Conservation (phyloP, 30 jellyfish, hydroid and myxozoan species). For the Turritopsis rubra region DNA sequence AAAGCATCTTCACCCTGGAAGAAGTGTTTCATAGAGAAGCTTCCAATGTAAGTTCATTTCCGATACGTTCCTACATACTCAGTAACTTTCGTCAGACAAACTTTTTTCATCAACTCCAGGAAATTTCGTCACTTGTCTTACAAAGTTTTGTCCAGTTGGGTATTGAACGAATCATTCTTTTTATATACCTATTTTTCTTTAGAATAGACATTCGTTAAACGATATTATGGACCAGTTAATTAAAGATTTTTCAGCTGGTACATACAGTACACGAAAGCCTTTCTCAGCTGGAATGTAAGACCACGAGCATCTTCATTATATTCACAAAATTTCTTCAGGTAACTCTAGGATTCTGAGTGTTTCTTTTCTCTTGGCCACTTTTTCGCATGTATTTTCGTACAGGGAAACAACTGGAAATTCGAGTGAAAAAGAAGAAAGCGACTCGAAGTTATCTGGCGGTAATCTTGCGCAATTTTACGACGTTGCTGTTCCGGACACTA, state of each 20-base stretch:
- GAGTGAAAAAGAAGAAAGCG: slow-evolving; percentile 30
- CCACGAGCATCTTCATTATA: background rate
- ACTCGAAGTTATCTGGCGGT: slow-evolving; percentile 57
- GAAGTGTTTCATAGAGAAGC: slow-evolving; percentile 93
- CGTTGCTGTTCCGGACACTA: slow-evolving; percentile 84
- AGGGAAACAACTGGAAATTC: slow-evolving; percentile 23
- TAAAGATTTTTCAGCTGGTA: slow-evolving; percentile 82
- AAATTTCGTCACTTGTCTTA: background rate
- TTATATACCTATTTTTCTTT: too few relatives aligned
- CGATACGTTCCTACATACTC: too few relatives aligned
- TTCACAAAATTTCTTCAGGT: too few relatives aligned
- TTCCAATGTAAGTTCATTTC: slow-evolving; percentile 51
- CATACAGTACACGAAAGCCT: slow-evolving; percentile 85
- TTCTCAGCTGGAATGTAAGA: slow-evolving; percentile 53
- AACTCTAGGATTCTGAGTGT: too few relatives aligned
- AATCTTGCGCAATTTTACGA: slow-evolving; percentile 82
- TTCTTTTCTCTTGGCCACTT: too few relatives aligned
- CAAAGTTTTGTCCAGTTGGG: background rate
- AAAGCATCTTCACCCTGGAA: slow-evolving; percentile 91
- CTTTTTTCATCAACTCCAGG: background rate
- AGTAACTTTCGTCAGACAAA: too few relatives aligned
- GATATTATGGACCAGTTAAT: slow-evolving; percentile 87
- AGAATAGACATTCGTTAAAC: slow-evolving; percentile 69
- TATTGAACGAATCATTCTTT: too few relatives aligned
- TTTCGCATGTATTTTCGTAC: too few relatives aligned